Evolutionary conservation across 2,888 invertebrate genomes (phyloP).

Genomic region (Colostygia pectinataria): DNA sequence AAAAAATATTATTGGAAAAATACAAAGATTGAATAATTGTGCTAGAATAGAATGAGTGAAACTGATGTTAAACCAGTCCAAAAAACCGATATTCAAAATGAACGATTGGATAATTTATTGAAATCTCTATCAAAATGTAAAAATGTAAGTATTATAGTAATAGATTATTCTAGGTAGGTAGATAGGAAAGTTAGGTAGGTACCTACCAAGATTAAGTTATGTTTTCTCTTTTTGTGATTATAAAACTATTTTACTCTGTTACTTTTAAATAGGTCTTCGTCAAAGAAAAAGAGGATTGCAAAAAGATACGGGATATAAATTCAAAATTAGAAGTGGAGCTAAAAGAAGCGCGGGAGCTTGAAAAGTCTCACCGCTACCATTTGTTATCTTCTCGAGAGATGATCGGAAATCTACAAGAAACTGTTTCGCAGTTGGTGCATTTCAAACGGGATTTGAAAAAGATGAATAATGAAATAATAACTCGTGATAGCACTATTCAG

Average conservation of each 20-base stretch:
- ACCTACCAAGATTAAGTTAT: neutral
- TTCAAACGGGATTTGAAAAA: constrained; percentile 69
- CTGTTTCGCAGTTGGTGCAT: constrained; percentile 70
- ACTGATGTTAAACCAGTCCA: constrained; percentile 42
- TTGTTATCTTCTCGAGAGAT: constrained; percentile 70
- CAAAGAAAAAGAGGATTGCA: constrained; percentile 63
- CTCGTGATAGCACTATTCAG: constrained; percentile 51
- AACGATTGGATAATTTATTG: constrained; percentile 58
- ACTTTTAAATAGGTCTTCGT: constrained; percentile 63
- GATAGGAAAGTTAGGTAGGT: neutral
- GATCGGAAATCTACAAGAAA: constrained; percentile 73
- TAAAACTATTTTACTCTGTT: no score
- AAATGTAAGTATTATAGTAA: constrained; percentile 50
- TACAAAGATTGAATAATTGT: no score
- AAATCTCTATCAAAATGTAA: constrained; percentile 63
- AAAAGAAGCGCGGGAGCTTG: constrained; percentile 63
- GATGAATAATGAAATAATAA: constrained; percentile 59
- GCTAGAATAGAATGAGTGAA: constrained; percentile 26
- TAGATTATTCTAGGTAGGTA: neutral
- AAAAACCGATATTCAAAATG: constrained; percentile 27
- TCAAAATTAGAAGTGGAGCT: constrained; percentile 63
- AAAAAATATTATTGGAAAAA: no score
- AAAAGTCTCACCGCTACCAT: constrained; percentile 73
- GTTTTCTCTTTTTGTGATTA: no score
- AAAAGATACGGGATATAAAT: constrained; percentile 58